Base-by-base conservation (phyloP, 2,113 vertebrate genomes). In the Phylloscopus trochiloides region DNA sequence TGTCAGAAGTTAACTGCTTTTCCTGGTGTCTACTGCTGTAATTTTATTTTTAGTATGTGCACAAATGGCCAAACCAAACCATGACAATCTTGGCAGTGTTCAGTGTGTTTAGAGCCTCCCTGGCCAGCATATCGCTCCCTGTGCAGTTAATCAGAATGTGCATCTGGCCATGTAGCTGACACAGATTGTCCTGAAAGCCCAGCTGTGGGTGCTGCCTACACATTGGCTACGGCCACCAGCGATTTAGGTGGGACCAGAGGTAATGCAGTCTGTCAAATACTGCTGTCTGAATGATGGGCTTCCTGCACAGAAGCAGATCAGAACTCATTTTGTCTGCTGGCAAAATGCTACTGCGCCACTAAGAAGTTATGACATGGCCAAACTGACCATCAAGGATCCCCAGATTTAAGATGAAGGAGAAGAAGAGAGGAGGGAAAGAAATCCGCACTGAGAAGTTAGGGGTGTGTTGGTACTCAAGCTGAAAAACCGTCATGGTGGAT, bases 1-100 rank as follows among this genome's bases (percentile, higher is more conserved):
- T 77, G 36, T 80, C 79, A 76, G n/a, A 81, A 90, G 25, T 42
- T 71, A 92, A 58, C 58, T 38, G 61, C 17, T 85, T 91, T 85
- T 84, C 52, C 63, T 48, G 52, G n/a, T 55, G 57, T 52, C 88
- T 74, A 17, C 52, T 61, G 78, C 72, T 83, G 55, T 84, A 28
- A 29, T 76, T 94, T 77, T 86, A 77, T 93, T 86, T 96, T 86
- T 88, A 93, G 55, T 40, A 17, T 47, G 38, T 75, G 75, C 47
- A 54, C 75, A 58, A 81, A 47, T 70, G 75, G 72, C 88, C 79
- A 88, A 90, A 92, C 32, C 54, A 93, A 90, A 73, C 59, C 51
- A 16, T 55, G 34, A 94, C 55, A 51, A 42, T n/a, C 29, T 80
- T 96, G 91, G 82, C 95, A 94, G 17, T 5, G 13, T 80, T 88